Conservation (phyloP, 1,140 invertebrate genomes). For the Trichonephila clavipes region DNA sequence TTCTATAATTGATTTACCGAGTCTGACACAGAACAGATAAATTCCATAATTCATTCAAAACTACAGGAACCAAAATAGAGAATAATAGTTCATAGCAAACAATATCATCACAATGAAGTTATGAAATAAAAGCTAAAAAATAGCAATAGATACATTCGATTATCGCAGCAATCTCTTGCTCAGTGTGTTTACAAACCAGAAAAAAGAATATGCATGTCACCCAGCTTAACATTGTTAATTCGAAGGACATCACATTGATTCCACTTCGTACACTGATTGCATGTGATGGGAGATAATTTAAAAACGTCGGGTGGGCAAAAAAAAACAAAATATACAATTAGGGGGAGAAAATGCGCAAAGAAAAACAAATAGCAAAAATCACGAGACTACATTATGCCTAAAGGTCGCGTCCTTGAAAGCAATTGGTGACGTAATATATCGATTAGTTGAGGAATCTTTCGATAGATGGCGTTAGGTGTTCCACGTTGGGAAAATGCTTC, state of each 20-base stretch:
- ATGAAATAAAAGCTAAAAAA: neutral
- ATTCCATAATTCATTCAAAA: neutral
- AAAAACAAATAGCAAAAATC: neutral
- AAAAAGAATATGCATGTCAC: neutral
- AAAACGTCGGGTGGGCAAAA: neutral
- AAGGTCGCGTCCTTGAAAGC: slow-evolving; percentile 25
- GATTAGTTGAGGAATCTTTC: neutral
- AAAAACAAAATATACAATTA: neutral
- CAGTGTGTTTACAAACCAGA: neutral
- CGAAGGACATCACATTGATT: slow-evolving; percentile 7
- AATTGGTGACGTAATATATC: neutral
- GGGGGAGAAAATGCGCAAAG: neutral
- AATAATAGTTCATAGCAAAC: neutral
- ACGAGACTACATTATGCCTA: neutral
- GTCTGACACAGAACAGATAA: neutral
- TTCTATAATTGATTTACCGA: neutral
- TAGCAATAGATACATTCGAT: neutral
- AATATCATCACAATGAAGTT: neutral
- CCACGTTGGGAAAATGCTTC: neutral
- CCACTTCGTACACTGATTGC: neutral
- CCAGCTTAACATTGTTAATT: neutral
- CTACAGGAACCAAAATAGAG: neutral
- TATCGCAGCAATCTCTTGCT: neutral
- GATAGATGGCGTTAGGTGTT: neutral
- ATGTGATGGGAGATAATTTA: slow-evolving; percentile 18